phyloP scores from a whole-genome alignment of 2,888 invertebrate genomes.

The Antheraea yamamai region DNA sequence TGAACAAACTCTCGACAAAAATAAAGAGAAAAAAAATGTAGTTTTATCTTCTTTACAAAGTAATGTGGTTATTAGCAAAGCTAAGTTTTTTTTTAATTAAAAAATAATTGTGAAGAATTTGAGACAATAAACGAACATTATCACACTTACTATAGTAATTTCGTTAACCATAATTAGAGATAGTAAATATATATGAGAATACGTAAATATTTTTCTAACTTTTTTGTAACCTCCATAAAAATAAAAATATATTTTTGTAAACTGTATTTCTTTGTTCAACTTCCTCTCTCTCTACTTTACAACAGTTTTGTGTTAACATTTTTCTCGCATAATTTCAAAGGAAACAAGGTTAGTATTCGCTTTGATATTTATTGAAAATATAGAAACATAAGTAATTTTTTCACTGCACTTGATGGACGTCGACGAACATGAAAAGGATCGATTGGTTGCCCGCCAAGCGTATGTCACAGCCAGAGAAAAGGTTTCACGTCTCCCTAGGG shows the following conservation, averaged over 20 bases:
- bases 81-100: too few relatives aligned
- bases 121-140: too few relatives aligned
- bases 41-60: too few relatives aligned
- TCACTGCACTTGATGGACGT: conserved; percentile 38
- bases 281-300: not conserved
- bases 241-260: not conserved
- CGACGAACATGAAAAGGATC: conserved; percentile 54
- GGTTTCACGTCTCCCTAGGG: conserved; percentile 69
- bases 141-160: not conserved
- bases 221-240: not conserved
- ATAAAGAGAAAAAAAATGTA: too few relatives aligned
- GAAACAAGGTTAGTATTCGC: not conserved
- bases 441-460: conserved; percentile 44
- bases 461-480: conserved; percentile 64
- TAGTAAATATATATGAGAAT: not conserved
- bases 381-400: conserved; percentile 5
- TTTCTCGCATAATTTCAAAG: not conserved
- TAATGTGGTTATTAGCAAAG: too few relatives aligned
- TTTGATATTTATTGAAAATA: conserved; percentile 2
- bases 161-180: not conserved
- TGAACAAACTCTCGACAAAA: too few relatives aligned
- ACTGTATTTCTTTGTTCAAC: not conserved
- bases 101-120: too few relatives aligned
- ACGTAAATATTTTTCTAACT: not conserved
- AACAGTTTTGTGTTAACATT: not conserved